These are phyloP conservation scores for Acromyrmex heyeri DNA, from an alignment of 1,140 invertebrate genomes.

Conservation along the genomic window DNA sequence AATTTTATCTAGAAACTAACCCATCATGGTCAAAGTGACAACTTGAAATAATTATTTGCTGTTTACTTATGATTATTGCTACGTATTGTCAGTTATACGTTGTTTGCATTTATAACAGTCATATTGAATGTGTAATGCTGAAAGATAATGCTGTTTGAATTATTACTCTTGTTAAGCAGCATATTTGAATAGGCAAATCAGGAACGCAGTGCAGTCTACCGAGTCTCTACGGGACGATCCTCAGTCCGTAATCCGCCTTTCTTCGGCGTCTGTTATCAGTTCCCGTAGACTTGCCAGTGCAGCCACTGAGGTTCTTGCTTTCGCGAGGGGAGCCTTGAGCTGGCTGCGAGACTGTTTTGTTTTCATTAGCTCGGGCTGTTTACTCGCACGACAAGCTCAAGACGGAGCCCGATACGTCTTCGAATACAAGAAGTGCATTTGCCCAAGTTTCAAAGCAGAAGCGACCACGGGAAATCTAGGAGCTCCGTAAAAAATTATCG, in stretches of 20 bases:
- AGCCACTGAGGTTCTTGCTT: constrained; percentile 45
- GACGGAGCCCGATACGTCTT: constrained; percentile 66
- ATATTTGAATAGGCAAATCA: constrained; percentile 58
- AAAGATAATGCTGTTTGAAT: constrained; percentile 39
- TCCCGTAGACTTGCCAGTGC: constrained; percentile 39
- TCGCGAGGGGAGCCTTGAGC: constrained; percentile 29
- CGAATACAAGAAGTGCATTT: constrained; percentile 24
- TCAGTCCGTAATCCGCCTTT: constrained; percentile 52
- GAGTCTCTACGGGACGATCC: constrained; percentile 30
- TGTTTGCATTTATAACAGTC: background rate
- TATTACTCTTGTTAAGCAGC: constrained; percentile 49
- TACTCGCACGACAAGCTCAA: constrained; percentile 72
- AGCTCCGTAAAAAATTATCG: constrained; percentile 49
- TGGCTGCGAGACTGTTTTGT: constrained; percentile 69
- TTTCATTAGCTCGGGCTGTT: constrained; percentile 76
- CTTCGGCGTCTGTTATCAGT: constrained; percentile 62
- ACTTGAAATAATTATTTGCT: background rate
- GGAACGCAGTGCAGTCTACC: constrained; percentile 39
- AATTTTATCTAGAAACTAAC: constrained; percentile 1
- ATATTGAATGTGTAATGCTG: background rate
- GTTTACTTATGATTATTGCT: background rate
- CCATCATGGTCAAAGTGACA: background rate
- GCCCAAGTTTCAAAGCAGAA: constrained; percentile 42
- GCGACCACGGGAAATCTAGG: background rate
- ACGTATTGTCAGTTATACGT: background rate